Conservation (phyloP, 2,797 vertebrate genomes). For the Loris lydekkerianus region DNA sequence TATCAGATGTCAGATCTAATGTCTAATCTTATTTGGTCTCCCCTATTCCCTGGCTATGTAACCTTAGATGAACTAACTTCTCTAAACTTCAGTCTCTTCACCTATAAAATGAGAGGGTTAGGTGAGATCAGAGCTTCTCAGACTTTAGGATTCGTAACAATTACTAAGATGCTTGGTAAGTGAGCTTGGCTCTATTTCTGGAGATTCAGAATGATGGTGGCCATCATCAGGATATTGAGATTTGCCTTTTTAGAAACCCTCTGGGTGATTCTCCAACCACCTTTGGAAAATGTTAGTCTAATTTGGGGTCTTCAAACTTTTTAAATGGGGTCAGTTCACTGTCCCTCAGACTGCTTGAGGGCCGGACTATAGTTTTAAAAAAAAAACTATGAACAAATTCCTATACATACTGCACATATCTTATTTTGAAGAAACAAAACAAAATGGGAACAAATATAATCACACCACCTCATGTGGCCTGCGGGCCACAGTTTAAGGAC, state of each 20-base stretch:
- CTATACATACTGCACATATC: too few relatives aligned
- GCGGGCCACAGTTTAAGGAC: too few relatives aligned
- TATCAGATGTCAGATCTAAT: background rate
- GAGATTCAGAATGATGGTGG: background rate
- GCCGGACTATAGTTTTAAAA: too few relatives aligned
- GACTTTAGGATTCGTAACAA: background rate
- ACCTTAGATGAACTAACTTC: slow-evolving; percentile 35
- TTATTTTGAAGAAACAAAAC: too few relatives aligned
- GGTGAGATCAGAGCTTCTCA: background rate
- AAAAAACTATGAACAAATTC: too few relatives aligned
- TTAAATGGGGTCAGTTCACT: too few relatives aligned
- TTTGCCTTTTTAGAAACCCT: background rate
- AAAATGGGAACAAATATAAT: too few relatives aligned
- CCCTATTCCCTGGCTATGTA: background rate
- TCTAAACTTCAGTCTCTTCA: background rate
- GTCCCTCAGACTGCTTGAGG: too few relatives aligned
- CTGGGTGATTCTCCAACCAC: background rate
- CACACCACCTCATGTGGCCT: too few relatives aligned
- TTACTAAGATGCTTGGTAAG: background rate
- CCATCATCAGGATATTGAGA: background rate
- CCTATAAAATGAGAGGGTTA: slow-evolving; percentile 42
- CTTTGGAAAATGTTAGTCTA: background rate
- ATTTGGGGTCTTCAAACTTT: too few relatives aligned
- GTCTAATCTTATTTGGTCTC: background rate
- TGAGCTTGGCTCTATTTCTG: background rate